Percentiles rank a stretch among this genome's conserved stretches.
phyloP scores from a whole-genome alignment of 2,113 vertebrate genomes.

The Grantiella picta region DNA sequence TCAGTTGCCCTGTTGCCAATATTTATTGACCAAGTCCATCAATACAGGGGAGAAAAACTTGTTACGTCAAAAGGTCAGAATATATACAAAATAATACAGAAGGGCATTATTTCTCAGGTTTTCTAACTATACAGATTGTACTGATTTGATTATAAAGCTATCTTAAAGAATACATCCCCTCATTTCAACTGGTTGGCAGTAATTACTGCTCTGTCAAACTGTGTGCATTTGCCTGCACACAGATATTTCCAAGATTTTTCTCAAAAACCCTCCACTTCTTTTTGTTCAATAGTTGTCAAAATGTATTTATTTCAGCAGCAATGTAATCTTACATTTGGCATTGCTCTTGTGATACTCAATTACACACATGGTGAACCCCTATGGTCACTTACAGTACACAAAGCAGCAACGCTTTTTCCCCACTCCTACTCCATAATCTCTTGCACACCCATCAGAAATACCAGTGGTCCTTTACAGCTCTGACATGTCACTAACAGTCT shows the following conservation, averaged over 20 bases:
- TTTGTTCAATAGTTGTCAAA: neutral
- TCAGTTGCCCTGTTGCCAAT: neutral
- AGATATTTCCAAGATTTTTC: neutral
- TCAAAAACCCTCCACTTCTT: neutral
- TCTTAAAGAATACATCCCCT: neutral
- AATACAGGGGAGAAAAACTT: neutral
- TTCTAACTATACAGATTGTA: neutral
- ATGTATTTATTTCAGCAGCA: neutral
- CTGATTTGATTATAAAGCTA: neutral
- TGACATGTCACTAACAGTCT: neutral
- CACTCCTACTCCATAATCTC: neutral
- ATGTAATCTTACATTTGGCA: neutral
- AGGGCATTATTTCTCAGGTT: neutral
- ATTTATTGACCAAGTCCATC: neutral
- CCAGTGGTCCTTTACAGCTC: neutral
- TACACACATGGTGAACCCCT: accelerated
- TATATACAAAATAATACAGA: too few species aligned
- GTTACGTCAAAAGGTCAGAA: neutral
- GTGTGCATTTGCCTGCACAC: neutral
- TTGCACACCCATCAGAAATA: neutral
- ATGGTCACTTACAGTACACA: neutral
- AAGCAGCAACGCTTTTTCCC: neutral
- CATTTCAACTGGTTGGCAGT: neutral
- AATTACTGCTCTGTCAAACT: neutral
- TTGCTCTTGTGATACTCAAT: neutral